Base-by-base conservation (phyloP, 2,888 invertebrate genomes). In the Drosophila mettleri region DNA sequence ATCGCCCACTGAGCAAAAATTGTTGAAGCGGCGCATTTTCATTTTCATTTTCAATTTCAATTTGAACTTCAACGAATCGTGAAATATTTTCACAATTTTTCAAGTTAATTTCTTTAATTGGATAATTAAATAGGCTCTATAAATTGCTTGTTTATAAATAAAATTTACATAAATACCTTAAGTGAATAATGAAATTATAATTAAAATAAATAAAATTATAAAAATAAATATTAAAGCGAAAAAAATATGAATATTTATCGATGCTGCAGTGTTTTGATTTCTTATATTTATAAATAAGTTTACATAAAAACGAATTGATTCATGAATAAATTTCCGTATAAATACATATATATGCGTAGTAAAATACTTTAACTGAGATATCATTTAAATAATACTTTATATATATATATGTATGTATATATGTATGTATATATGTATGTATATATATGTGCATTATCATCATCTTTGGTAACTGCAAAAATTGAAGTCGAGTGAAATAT, bases 101-200 rank as follows among this genome's bases (percentile, higher is more conserved):
- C 6, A 69, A 75, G 68, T 81, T 61, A 55, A 66, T 72, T 78
- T 80, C 62, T 68, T 69, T 86, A 86, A 84, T 84, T 84, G 86
- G 74, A 85, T 87, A 80, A 82, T 87, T 85, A 80, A 87, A 84
- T 77, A 69, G 77, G 46, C 72, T 67, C 72, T 59, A 45, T 57
- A 79, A 54, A 60, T 51, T 51, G 69, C 60, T 62, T 71, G 70
- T 78, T 69, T 77, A 72, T 71, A 81, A 64, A 45, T 45, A 59
- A 61, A 71, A 75, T 81, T 73, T 80, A 55, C 69, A 75, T 75
- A 78, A 76, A 82, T 82, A 66, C 61, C 64, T 78, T 66, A 67
- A 65, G 62, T 73, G 59, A 46, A 62, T 80, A 70, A 84, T 72
- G 66, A 49, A 71, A 78, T 69, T 57, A 51, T 59, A 62, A 67